These are phyloP conservation scores for Nothura maculosa DNA, from an alignment of 2,797 vertebrate species.

Conservation along the genomic window DNA sequence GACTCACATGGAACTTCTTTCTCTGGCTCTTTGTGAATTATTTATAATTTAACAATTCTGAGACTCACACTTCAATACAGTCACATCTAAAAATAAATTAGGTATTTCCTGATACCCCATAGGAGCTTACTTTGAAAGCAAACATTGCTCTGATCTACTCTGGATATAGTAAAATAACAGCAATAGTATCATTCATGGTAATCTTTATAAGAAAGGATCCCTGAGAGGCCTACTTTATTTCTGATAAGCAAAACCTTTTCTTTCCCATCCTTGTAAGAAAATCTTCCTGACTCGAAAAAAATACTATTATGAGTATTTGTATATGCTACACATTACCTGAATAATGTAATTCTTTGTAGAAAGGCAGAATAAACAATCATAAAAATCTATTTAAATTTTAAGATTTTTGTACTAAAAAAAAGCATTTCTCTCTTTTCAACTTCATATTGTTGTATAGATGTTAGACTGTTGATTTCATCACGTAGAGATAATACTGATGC, in stretches of 20 bases:
- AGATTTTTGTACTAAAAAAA: neutral
- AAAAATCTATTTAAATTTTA: neutral
- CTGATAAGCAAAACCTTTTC: neutral
- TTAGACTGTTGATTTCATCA: neutral
- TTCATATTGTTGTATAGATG: neutral
- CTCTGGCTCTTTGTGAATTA: neutral
- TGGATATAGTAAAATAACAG: neutral
- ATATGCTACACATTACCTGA: neutral
- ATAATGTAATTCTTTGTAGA: neutral
- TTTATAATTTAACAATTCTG: neutral
- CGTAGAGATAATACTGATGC: neutral
- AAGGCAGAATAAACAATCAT: neutral
- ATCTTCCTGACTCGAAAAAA: neutral
- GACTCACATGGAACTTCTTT: neutral
- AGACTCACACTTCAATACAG: neutral
- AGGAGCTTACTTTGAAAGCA: neutral
- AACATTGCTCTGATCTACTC: neutral
- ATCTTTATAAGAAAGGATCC: neutral
- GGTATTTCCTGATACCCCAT: fast-evolving
- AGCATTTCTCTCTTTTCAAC: neutral
- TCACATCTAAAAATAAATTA: neutral
- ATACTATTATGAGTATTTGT: neutral
- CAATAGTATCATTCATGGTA: fast-evolving
- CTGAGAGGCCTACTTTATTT: neutral
- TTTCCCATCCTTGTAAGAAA: neutral